Evolutionary conservation across 2,113 vertebrate species (phyloP).

Genomic region (Solea solea): DNA sequence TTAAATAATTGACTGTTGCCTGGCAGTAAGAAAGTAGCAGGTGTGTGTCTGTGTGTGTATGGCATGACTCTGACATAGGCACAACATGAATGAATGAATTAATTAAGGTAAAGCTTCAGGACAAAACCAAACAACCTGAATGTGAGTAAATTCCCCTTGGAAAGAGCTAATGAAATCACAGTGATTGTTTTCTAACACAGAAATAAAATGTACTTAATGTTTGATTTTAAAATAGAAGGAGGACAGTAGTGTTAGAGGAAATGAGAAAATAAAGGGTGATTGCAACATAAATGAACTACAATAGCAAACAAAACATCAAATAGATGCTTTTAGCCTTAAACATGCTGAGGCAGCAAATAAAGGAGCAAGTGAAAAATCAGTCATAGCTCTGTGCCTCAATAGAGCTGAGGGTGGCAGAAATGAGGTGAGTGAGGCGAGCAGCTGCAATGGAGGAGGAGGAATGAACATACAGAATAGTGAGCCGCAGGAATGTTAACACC

Average conservation of each 20-base stretch:
- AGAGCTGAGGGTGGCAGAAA: conserved; percentile 67
- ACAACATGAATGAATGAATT: conserved; percentile 41
- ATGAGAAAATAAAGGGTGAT: conserved; percentile 4
- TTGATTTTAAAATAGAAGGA: background rate
- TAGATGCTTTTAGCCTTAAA: conserved; percentile 52
- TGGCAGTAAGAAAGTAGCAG: conserved; percentile 38
- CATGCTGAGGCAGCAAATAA: conserved; percentile 70
- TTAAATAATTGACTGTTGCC: conserved; percentile 68
- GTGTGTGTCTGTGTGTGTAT: conserved; percentile 15
- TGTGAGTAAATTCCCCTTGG: conserved; percentile 35
- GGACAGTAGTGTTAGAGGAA: background rate
- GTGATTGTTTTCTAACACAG: conserved; percentile 54
- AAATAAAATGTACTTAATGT: conserved; percentile 7
- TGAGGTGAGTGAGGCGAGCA: conserved; percentile 9
- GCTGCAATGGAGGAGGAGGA: conserved; percentile 11
- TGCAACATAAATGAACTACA: conserved; percentile 46
- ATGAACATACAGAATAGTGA: background rate
- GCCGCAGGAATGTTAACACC: conserved; percentile 15
- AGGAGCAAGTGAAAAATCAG: conserved; percentile 59
- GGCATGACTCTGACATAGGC: conserved; percentile 26
- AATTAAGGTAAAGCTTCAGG: conserved; percentile 47
- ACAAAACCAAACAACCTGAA: conserved; percentile 33
- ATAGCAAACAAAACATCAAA: conserved; percentile 44
- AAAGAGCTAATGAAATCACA: conserved; percentile 56
- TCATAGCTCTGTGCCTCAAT: conserved; percentile 50